Percentiles rank a stretch among this genome's conserved stretches.
These are phyloP conservation scores for Scelioninae gen. 2 DNA, from an alignment of 2,888 invertebrate species.

Conservation along the genomic window DNA sequence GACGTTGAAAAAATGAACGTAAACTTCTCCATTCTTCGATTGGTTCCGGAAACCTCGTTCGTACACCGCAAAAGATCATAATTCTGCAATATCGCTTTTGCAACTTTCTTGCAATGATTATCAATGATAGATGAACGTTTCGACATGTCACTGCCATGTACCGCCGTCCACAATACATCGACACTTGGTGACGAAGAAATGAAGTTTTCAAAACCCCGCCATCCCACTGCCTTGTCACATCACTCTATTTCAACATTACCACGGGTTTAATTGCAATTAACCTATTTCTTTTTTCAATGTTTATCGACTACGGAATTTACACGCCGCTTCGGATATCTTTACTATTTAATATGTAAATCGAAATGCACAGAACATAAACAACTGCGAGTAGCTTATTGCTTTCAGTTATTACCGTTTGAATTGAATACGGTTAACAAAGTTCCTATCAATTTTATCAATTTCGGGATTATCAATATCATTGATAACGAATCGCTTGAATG, in stretches of 20 bases:
- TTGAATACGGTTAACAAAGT: no score
- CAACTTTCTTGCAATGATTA: conserved; percentile 28
- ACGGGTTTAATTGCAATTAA: conserved; percentile 19
- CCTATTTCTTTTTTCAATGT: conserved; percentile 5
- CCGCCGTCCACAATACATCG: neutral
- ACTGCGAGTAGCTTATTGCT: no score
- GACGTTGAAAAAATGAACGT: conserved; percentile 2
- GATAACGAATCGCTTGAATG: no score
- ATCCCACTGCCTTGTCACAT: conserved; percentile 19
- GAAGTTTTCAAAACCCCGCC: conserved; percentile 24
- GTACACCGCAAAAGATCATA: conserved; percentile 25
- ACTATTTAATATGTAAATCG: neutral
- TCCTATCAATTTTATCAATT: no score
- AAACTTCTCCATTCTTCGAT: conserved; percentile 18
- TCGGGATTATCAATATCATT: no score
- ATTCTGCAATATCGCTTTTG: conserved; percentile 31
- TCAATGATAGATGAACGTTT: conserved; percentile 38
- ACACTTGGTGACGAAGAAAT: conserved; percentile 25
- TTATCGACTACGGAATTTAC: neutral
- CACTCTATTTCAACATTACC: conserved; percentile 21
- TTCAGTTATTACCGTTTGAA: no score
- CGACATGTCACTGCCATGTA: conserved; percentile 23
- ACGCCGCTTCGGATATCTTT: neutral
- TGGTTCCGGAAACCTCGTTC: conserved; percentile 36
- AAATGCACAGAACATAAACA: no score